phyloP scores from a whole-genome alignment of 2,888 invertebrate species.

The Siphlonurus alternatus region DNA sequence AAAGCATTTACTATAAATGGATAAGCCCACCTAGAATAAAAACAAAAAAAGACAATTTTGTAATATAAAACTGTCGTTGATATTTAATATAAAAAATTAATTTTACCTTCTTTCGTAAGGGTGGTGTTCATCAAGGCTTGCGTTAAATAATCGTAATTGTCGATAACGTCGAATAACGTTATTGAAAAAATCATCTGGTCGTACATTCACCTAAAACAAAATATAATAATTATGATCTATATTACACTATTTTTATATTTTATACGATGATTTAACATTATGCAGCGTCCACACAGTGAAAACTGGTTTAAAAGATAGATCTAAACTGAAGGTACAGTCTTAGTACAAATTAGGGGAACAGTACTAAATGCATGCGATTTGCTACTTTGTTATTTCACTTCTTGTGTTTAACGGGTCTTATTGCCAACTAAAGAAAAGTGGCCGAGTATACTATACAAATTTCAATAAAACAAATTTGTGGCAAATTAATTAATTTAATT shows the following conservation, averaged over 20 bases:
- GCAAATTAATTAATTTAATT: no score
- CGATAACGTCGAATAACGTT: conserved; percentile 26
- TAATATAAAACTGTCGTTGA: no score
- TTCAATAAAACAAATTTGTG: no score
- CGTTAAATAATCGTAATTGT: background rate
- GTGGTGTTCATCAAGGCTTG: background rate
- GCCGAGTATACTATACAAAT: no score
- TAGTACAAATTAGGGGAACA: no score
- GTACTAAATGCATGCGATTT: no score
- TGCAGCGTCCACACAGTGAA: background rate
- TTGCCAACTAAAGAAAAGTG: no score
- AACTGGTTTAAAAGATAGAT: conserved; percentile 2
- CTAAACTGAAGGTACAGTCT: no score
- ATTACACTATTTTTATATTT: conserved; percentile 11
- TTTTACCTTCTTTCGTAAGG: conserved; percentile 4
- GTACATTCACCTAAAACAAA: conserved; percentile 20
- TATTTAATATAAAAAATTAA: no score
- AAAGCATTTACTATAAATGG: conserved; percentile 33
- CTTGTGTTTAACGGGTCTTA: no score
- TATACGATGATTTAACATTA: conserved; percentile 4
- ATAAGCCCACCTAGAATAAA: conserved; percentile 25
- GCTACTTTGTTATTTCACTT: no score
- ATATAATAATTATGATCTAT: conserved; percentile 5
- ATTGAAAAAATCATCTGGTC: conserved; percentile 27
- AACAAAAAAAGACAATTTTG: conserved; percentile 5